Conservation (phyloP, 2,888 invertebrate species). For the Oligia strigilis region DNA sequence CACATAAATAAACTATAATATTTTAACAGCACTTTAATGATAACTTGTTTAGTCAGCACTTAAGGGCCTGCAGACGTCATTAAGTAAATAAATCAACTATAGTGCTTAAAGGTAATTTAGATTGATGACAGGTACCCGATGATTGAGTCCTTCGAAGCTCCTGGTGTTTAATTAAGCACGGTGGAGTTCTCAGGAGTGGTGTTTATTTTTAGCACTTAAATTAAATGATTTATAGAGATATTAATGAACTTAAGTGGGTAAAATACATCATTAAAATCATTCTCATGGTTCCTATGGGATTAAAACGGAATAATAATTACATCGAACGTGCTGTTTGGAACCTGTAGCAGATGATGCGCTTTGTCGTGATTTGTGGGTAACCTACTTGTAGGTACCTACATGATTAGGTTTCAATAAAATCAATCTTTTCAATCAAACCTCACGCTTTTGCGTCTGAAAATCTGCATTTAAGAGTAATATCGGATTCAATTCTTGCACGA, state of each 20-base stretch:
- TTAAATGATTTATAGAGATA: conserved; percentile 59
- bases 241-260: conserved; percentile 45
- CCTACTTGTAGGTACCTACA: neutral
- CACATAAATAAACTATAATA: conserved; percentile 61
- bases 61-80: conserved; percentile 68
- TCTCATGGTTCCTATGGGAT: conserved; percentile 27
- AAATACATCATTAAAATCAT: conserved; percentile 24
- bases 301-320: conserved; percentile 23
- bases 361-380: neutral
- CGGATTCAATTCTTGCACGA: conserved; percentile 15
- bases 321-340: neutral
- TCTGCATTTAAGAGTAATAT: conserved; percentile 4
- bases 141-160: conserved; percentile 65
- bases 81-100: conserved; percentile 73
- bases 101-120: conserved; percentile 71
- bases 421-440: neutral
- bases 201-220: conserved; percentile 62
- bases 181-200: conserved; percentile 53
- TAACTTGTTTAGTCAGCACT: conserved; percentile 79
- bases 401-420: neutral
- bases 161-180: conserved; percentile 65
- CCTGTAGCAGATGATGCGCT: neutral
- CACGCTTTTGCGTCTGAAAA: neutral
- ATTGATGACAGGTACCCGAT: conserved; percentile 72
- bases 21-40: conserved; percentile 72